phyloP scores from a whole-genome alignment of 2,113 vertebrate species.

The Petromus typicus region DNA sequence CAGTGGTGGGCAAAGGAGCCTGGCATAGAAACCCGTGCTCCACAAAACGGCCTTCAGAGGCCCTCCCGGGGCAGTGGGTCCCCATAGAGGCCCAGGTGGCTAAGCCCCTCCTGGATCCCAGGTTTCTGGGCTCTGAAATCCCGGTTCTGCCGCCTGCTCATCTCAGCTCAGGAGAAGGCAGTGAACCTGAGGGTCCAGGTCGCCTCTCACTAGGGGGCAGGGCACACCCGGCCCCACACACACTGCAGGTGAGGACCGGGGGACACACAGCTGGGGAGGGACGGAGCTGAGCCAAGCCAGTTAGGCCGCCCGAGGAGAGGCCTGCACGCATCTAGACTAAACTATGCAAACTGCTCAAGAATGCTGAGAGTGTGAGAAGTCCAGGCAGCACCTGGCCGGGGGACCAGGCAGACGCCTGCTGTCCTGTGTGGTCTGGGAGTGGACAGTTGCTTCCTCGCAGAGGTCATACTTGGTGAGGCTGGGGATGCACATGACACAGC shows the following conservation, averaged over 20 bases:
- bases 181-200: fast-evolving
- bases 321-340: background rate
- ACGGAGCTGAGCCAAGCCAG: background rate
- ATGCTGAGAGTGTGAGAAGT: background rate
- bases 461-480: fast-evolving
- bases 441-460: background rate
- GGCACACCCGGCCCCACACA: fast-evolving
- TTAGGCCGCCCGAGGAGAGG: background rate
- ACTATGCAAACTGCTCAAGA: background rate
- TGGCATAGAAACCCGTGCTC: background rate
- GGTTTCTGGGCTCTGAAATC: fast-evolving
- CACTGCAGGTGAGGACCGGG: fast-evolving
- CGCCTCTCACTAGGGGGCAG: fast-evolving
- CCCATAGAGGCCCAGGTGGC: background rate
- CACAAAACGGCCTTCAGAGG: background rate
- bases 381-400: background rate
- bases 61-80: background rate
- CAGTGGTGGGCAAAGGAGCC: background rate
- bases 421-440: fast-evolving
- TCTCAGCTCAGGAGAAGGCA: too few relatives aligned
- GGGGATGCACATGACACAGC: fast-evolving
- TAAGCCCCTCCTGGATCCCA: too few relatives aligned
- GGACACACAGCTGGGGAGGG: fast-evolving
- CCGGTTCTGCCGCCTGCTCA: fast-evolving
- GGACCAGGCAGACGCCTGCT: background rate